These are phyloP conservation scores for Micrastur ruficollis DNA, from an alignment of 2,797 vertebrate genomes.

Conservation along the genomic window DNA sequence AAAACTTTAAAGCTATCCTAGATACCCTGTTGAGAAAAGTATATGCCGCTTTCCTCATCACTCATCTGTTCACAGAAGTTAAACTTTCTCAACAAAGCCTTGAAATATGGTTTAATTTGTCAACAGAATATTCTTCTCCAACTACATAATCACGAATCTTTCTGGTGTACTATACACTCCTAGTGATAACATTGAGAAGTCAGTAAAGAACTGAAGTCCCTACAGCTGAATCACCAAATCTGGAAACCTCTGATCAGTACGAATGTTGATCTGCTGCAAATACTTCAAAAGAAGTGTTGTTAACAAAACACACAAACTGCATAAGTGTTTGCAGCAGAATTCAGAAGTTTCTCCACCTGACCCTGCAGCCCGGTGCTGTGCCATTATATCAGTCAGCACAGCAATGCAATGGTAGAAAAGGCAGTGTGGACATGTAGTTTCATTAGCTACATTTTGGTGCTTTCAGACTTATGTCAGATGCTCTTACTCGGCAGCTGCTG, in stretches of 20 bases:
- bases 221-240: not conserved
- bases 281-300: not conserved
- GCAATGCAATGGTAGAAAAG: fast-evolving
- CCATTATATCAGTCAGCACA: not conserved
- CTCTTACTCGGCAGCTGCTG: not conserved
- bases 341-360: not conserved
- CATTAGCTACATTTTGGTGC: not conserved
- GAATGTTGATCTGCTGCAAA: not conserved
- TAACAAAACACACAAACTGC: not conserved
- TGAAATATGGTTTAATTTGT: not conserved
- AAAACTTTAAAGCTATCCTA: not conserved
- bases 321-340: not conserved
- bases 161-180: not conserved
- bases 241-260: not conserved
- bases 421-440: not conserved
- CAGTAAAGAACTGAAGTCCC: not conserved
- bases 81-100: not conserved
- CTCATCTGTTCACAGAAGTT: not conserved
- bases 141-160: not conserved
- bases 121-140: not conserved
- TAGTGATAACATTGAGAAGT: not conserved
- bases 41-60: not conserved
- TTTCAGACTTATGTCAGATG: not conserved
- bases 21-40: not conserved
- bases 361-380: not conserved